Conservation (phyloP, 2,113 vertebrate genomes). For the Ramphastos sulfuratus region DNA sequence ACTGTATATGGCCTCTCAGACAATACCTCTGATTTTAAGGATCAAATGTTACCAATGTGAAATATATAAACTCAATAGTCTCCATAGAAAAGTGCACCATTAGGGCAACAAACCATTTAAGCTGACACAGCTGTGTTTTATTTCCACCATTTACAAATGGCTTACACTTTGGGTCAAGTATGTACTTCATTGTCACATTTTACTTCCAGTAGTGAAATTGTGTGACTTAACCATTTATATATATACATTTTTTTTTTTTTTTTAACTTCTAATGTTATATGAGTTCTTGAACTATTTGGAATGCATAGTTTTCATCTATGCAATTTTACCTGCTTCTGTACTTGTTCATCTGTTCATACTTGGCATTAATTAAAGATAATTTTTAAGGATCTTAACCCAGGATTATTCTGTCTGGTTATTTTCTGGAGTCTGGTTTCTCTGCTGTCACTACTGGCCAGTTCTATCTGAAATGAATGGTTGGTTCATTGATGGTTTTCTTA, state of each 20-base stretch:
- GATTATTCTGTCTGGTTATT: slow-evolving; percentile 75
- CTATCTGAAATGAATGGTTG: background rate
- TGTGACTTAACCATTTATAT: slow-evolving; percentile 32
- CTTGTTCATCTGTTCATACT: slow-evolving; percentile 88
- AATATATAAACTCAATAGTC: slow-evolving; percentile 29
- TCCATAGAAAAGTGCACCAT: slow-evolving; percentile 71
- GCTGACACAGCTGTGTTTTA: slow-evolving; percentile 64
- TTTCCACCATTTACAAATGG: slow-evolving; percentile 56
- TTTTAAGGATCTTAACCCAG: slow-evolving; percentile 84
- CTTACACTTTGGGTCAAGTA: slow-evolving; percentile 68
- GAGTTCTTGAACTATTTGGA: slow-evolving; percentile 80
- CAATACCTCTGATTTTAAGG: slow-evolving; percentile 68
- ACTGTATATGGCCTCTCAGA: slow-evolving; percentile 55
- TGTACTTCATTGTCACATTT: slow-evolving; percentile 64
- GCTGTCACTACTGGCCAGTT: background rate
- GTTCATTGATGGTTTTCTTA: background rate
- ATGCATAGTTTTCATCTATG: slow-evolving; percentile 92
- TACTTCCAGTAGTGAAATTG: slow-evolving; percentile 46
- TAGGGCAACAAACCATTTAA: slow-evolving; percentile 77
- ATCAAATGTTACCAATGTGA: slow-evolving; percentile 40
- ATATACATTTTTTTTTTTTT: background rate
- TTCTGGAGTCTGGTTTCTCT: slow-evolving; percentile 63
- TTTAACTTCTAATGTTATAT: slow-evolving; percentile 68
- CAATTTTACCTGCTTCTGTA: slow-evolving; percentile 88
- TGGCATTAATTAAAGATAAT: slow-evolving; percentile 92